Evolutionary conservation across 1,140 invertebrate genomes (phyloP).

Genomic region (Laupala kohalensis): DNA sequence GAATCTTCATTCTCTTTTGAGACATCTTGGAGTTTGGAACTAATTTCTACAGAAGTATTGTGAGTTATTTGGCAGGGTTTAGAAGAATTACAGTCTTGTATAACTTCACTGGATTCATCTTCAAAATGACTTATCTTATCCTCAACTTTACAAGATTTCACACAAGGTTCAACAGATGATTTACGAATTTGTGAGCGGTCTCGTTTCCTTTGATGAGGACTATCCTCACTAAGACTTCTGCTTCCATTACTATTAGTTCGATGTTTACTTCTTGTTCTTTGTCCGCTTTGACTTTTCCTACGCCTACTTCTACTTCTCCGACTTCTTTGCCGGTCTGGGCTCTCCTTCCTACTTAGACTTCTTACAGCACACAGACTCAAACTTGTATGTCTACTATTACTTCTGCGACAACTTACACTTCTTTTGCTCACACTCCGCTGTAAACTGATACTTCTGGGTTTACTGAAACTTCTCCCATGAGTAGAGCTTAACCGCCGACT

Average conservation of each 20-base stretch:
- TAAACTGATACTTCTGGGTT: constrained; percentile 18
- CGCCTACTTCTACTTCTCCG: constrained; percentile 14
- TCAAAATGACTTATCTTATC: too few relatives aligned
- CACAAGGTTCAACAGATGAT: neutral
- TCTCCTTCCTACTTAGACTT: constrained; percentile 15
- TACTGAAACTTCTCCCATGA: constrained; percentile 15
- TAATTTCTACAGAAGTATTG: too few relatives aligned
- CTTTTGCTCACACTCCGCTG: constrained; percentile 20
- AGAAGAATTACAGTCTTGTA: too few relatives aligned
- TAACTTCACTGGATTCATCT: too few relatives aligned
- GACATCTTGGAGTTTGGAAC: too few relatives aligned
- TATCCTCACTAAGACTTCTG: constrained; percentile 14
- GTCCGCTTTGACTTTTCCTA: constrained; percentile 4
- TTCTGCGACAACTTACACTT: constrained; percentile 7
- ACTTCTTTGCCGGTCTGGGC: constrained; percentile 10
- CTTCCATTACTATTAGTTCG: neutral
- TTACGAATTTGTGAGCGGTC: neutral
- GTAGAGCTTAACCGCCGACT: neutral
- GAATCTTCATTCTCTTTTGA: too few relatives aligned
- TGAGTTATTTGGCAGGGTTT: too few relatives aligned
- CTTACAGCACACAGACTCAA: constrained; percentile 9
- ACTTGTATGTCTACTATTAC: constrained; percentile 11
- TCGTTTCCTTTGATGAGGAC: neutral
- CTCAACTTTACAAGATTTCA: neutral
- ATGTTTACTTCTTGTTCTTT: constrained; percentile 2